Percentiles rank a stretch among this genome's conserved stretches.
Conservation (phyloP, 2,113 vertebrate genomes). For the Phylloscopus trochilus region DNA sequence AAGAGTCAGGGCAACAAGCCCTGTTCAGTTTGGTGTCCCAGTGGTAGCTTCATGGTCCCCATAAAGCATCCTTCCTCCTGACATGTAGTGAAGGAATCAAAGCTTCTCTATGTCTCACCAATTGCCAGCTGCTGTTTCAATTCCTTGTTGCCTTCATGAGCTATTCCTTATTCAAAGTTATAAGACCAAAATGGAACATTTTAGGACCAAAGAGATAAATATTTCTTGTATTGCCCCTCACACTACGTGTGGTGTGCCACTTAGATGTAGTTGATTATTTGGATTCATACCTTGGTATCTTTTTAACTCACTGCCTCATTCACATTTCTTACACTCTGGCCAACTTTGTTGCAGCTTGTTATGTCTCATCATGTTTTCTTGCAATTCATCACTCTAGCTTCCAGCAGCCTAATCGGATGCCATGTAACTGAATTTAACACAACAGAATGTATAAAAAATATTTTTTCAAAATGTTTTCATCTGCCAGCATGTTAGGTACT, state of each 20-base stretch:
- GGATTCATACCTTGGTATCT: neutral
- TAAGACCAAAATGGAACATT: neutral
- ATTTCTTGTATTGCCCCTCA: neutral
- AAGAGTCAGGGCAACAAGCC: neutral
- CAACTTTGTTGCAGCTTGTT: slow-evolving; percentile 20
- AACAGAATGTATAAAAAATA: slow-evolving; percentile 50
- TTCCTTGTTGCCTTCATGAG: neutral
- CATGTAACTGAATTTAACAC: slow-evolving; percentile 53
- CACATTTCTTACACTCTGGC: neutral
- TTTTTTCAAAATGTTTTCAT: slow-evolving; percentile 52
- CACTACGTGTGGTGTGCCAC: neutral
- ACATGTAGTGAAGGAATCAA: neutral
- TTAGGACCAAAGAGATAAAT: neutral
- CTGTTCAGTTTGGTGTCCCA: neutral
- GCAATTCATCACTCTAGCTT: slow-evolving; percentile 17
- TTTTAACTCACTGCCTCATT: neutral
- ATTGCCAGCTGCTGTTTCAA: neutral
- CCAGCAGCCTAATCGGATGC: slow-evolving; percentile 18
- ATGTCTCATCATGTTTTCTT: slow-evolving; percentile 40
- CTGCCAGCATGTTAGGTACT: slow-evolving; percentile 47
- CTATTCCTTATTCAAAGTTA: neutral
- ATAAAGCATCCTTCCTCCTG: neutral
- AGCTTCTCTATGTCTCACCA: neutral
- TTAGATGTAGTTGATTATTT: neutral
- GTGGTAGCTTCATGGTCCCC: neutral